These are phyloP conservation scores for Malachius bipustulatus DNA, from an alignment of 2,888 invertebrate species.

Conservation along the genomic window DNA sequence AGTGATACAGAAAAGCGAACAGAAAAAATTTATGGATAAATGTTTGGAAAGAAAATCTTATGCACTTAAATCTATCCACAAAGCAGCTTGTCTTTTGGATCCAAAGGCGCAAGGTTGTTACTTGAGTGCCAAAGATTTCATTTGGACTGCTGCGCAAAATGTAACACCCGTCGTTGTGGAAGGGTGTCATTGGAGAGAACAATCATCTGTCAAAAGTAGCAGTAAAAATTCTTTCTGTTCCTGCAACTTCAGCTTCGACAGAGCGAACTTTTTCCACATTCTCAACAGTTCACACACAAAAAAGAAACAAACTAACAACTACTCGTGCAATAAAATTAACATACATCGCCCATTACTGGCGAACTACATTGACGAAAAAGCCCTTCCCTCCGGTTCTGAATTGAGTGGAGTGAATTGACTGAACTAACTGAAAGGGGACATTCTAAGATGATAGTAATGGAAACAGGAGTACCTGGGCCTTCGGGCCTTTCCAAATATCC, in stretches of 20 bases:
- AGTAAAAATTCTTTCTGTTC: slow-evolving; percentile 11
- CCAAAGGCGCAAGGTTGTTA: slow-evolving; percentile 9
- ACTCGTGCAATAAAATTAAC: slow-evolving; percentile 10
- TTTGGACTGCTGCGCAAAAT: slow-evolving; percentile 7
- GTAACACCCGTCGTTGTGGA: slow-evolving; percentile 7
- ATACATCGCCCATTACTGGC: slow-evolving; percentile 9
- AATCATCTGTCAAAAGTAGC: slow-evolving; percentile 7
- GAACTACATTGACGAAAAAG: slow-evolving; percentile 4
- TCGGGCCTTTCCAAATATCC: no score
- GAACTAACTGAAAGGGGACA: no score
- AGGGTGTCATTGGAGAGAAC: slow-evolving; percentile 9
- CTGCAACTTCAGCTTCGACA: slow-evolving; percentile 9
- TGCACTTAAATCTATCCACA: slow-evolving; percentile 9
- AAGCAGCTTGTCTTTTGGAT: slow-evolving; percentile 9
- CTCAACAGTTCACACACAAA: slow-evolving; percentile 7
- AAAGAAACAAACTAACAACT: slow-evolving; percentile 8
- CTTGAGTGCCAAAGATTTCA: slow-evolving; percentile 9
- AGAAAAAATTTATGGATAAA: slow-evolving; percentile 7
- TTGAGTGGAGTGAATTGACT: slow-evolving; percentile 5
- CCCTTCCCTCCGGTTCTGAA: slow-evolving; percentile 1
- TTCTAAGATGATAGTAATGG: no score
- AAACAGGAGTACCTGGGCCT: no score
- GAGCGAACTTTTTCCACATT: slow-evolving; percentile 7
- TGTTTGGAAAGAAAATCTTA: slow-evolving; percentile 7
- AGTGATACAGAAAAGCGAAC: slow-evolving; percentile 8